Base-by-base conservation (phyloP, 2,113 vertebrate species). In the Cnemophilus loriae region DNA sequence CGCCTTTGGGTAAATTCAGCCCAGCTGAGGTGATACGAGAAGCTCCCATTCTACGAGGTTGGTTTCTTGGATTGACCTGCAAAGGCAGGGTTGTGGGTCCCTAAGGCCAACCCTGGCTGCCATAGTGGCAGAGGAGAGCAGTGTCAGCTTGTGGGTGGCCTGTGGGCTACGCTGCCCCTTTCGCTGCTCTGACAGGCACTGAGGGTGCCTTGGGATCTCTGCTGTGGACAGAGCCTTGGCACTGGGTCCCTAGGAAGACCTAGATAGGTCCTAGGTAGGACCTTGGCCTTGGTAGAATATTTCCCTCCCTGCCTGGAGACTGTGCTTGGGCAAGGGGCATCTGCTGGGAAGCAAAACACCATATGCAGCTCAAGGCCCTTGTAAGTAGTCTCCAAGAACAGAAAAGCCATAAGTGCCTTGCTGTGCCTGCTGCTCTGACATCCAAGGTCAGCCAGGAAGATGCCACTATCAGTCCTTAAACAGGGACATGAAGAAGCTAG, bases 91-190 rank as follows among this genome's bases (percentile, higher is more conserved):
- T 37, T n/a, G 37, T 16, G n/a, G 9, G 28, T 63, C 20, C 52
- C 13, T 35, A 53, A 35, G 21, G 16, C 18, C 18, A 67, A 3
- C 15, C 4, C 30, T n/a, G 6, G n/a, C 19, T 53, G 28, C 47
- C n/a, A 41, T 13, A 59, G 37, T 7, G 5, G 4, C 41, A 85
- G 41, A 63, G 42, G 27, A 87, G 35, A 69, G 44, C 0, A 2
- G 47, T 0, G 11, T 26, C 52, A 47, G 23, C 22, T 71, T 32
- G 6, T 28, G 27, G 56, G 33, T 26, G 3, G 26, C 26, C 46
- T 1, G 1, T 30, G 56, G 39, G 33, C 44, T 74, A 13, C 0
- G 0, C 10, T 16, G 26, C 27, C 15, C 7, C 23, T 68, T 64
- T 32, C 1, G 0, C 33, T 67, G 44, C 65, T 76, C 14, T 67